phyloP scores from a whole-genome alignment of 2,888 invertebrate species.

The Drosophila kuntzei region DNA sequence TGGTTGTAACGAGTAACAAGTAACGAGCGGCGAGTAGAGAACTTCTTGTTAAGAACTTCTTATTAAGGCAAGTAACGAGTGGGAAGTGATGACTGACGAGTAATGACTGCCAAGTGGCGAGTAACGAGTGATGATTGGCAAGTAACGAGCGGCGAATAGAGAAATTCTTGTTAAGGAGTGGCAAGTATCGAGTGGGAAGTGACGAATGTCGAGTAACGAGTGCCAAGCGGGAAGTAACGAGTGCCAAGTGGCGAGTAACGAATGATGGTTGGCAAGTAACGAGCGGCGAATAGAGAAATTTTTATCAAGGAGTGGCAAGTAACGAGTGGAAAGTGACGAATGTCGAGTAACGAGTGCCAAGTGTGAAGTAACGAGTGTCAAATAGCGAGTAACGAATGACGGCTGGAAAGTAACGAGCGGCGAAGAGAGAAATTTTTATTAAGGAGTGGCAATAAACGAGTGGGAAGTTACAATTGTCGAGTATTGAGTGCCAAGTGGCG shows the following conservation, averaged over 20 bases:
- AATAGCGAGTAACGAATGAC: too few species aligned
- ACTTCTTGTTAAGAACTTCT: background rate
- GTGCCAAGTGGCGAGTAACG: too few species aligned
- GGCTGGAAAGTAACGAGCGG: background rate
- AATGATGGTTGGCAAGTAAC: background rate
- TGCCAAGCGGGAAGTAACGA: background rate
- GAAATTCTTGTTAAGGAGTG: too few species aligned
- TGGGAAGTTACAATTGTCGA: background rate
- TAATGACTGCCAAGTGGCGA: background rate
- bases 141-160: background rate
- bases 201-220: background rate
- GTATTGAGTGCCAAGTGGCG: background rate
- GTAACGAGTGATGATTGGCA: background rate
- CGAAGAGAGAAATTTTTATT: too few species aligned
- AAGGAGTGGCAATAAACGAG: background rate
- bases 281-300: too few species aligned
- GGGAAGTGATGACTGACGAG: background rate
- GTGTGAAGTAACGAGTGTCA: background rate
- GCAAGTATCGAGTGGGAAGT: background rate
- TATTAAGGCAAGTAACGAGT: background rate
- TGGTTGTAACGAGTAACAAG: background rate
- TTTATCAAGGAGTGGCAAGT: background rate
- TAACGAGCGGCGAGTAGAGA: background rate
- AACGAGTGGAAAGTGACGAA: too few species aligned
- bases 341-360: background rate